Percentiles rank a stretch among this genome's conserved stretches.
Evolutionary conservation across 2,797 vertebrate genomes (phyloP).

Genomic region (Tenualosa ilisha): DNA sequence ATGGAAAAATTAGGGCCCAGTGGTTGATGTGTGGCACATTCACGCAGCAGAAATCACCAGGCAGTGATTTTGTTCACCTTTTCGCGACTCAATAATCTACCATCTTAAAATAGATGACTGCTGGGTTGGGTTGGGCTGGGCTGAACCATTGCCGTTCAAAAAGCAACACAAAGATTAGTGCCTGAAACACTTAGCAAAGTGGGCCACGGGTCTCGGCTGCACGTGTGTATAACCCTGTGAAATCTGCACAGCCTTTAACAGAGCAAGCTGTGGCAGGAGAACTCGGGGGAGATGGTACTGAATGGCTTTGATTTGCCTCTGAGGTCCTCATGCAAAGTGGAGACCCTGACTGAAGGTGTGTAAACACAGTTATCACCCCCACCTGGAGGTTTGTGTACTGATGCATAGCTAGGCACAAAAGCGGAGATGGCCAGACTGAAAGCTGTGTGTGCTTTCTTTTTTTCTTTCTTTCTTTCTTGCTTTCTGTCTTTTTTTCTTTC

Average conservation of each 20-base stretch:
- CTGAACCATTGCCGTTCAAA: conserved; percentile 16
- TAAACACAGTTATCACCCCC: conserved; percentile 69
- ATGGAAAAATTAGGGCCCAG: background rate
- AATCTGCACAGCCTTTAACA: conserved; percentile 54
- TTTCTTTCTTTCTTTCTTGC: conserved; percentile 19
- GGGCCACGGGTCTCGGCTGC: conserved; percentile 41
- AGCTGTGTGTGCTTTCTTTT: background rate
- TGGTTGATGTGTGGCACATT: background rate
- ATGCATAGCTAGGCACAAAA: conserved; percentile 29
- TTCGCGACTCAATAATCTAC: background rate
- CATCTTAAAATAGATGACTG: background rate
- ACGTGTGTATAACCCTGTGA: conserved; percentile 58
- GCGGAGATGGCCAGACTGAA: background rate
- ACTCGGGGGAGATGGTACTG: conserved; percentile 50
- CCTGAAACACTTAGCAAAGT: conserved; percentile 4
- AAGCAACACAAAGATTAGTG: background rate
- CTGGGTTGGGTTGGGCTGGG: background rate
- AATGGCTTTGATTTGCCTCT: conserved; percentile 58
- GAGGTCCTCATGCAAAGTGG: conserved; percentile 64
- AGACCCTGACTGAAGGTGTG: conserved; percentile 58
- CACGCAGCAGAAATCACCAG: background rate
- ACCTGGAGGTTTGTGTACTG: conserved; percentile 54
- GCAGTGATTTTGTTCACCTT: conserved; percentile 5
- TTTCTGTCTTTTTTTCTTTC: background rate
- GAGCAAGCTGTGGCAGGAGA: conserved; percentile 58